Base-by-base conservation (phyloP, 2,888 invertebrate genomes). In the Drosophila emarginata region DNA sequence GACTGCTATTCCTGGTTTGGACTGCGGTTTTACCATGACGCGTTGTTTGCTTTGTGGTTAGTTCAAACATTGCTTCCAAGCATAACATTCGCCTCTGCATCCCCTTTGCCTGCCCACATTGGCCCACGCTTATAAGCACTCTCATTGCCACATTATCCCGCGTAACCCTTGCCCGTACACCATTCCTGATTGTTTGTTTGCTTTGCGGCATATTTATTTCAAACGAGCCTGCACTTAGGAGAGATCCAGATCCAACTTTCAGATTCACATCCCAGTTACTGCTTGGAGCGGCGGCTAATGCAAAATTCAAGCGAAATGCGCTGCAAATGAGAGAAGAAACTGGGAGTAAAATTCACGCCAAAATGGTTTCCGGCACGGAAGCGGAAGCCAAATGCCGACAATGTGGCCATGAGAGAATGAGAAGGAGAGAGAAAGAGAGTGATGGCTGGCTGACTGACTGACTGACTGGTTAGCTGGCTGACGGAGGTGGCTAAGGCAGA, bases 201-300 rank as follows among this genome's bases (percentile, higher is more conserved):
- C 84, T 80, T 88, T 88, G 88, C 80, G 87, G 87, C 84, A 88
- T 89, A 89, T 89, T 88, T 88, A 88, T 82, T 89, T 87, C 76
- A 83, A 82, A 87, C 77, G 87, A 87, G 87, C 76, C 78, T 85
- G 88, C 87, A 88, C 85, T 88, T 79, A 83, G 80, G 67, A 73
- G 45, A 45, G 45, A 45, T 45, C 45, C 45, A 45, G 12, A 45
- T 45, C 18, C 45, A 21, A 45, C 45, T 45, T 45, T 45, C 18
- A 45, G 45, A 45, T 45, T 45, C 45, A 45, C 45, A 45, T 45
- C 45, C 45, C 45, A 45, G 57, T 15, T 50, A 58, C 50, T 36
- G 15, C 14, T 14, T 15, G 53, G 36, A 26, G 73, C 67, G 64
- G 28, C 23, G 64, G 79, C 78, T 87, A 87, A 85, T 85, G 88